Evolutionary conservation across 2,888 invertebrate genomes (phyloP), one percentile per base, ranked within the genome.

Genomic region (Caenorhabditis uteleia): DNA sequence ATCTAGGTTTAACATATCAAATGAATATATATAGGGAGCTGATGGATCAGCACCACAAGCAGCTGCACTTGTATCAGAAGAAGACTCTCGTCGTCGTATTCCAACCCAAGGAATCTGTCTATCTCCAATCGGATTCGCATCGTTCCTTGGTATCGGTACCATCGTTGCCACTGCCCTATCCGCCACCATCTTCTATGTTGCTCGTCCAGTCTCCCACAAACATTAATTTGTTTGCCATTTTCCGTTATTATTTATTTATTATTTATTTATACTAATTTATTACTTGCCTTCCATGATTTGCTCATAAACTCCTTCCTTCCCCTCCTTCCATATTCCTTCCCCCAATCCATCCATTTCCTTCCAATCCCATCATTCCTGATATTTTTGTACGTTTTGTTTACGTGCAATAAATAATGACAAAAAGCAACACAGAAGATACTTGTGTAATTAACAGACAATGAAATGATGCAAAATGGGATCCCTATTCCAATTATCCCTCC

Each of bases 61-160:
- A 39, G 62, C 62, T 5, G 60, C 68, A 16, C 57, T 58, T 27
- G 53, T 62, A 20, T 44, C 58, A 20, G 59, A 65, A 18, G 54
- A 50, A 33, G 49, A 43, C 4, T 50, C 47, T 42, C 61, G 45
- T 36, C 61, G 61, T 25, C 46, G 47, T 26, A 23, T 44, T 16
- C 16, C 43, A 23, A 25, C 26, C 25, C 36, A 55, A 23, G 68
- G 68, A 49, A 58, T 72, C 49, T 72, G 72, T 34, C 61, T 72
- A 2, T 60, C 72, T 5, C 72, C 72, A 18, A 36, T 72, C 31
- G 68, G 66, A 44, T 72, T 72, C 61, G 66, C 68, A n/a, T 56
- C 65, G 6, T 72, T 72, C 72, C 61, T 72, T 43, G 69, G 59
- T 20, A 51, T 65, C 55, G 68, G 68, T 45, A 71, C 66, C n/a